Base-by-base conservation (phyloP, 1,140 invertebrate genomes). In the Drosophila bocki region DNA sequence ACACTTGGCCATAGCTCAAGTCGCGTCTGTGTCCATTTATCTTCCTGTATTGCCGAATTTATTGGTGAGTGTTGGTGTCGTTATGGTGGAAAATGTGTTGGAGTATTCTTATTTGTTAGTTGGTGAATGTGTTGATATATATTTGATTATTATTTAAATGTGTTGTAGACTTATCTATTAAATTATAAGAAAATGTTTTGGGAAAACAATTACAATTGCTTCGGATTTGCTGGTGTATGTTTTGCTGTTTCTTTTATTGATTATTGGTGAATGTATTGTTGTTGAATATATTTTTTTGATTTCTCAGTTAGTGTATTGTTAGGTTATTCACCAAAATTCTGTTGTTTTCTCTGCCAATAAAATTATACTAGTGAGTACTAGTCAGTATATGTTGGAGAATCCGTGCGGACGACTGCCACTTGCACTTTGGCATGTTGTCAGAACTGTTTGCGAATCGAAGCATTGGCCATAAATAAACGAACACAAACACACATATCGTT, bases 401-500 rank as follows among this genome's bases (percentile, higher is more conserved):
- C 56, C 45, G 51, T 68, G 56, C 42, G 78, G 67, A 78, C 47
- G 78, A 39, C 51, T 71, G 83, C 69, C 61, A 82, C 79, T 79
- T 82, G 76, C 56, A 80, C 71, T 88, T 87, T 87, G 83, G 83
- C 84, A 87, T 88, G 71, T 74, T 88, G 76, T 87, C 84, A 87
- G 76, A 88, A 87, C 57, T 78, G 68, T 80, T 62, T 79, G 67
- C 68, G 68, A 70, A 75, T 87, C 80, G 84, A 83, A 75, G 80
- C 61, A 77, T 70, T 54, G 72, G 76, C 71, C 76, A 83, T 87
- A 87, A 88, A 87, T 88, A 83, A 88, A 54, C 26, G 56, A 60
- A 33, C 70, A 63, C 59, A 51, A 15, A 51, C 60, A 33, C 60
- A 57, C 72, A 64, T 26, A 64, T 58, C 59, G 71, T 64, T 80